phyloP scores from a whole-genome alignment of 2,113 vertebrate genomes.

The Chroicocephalus ridibundus region DNA sequence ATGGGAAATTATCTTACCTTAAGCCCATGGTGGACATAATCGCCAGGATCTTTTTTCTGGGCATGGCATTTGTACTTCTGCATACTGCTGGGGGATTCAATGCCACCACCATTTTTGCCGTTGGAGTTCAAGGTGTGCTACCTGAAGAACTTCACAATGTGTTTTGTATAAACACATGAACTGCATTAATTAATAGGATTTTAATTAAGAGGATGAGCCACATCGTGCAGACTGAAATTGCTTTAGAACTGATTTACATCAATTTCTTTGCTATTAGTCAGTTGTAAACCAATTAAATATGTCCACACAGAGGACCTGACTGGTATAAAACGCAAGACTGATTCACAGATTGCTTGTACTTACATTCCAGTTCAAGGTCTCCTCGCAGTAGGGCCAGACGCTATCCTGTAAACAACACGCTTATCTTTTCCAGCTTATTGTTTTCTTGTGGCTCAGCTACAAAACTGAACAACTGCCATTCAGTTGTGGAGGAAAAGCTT shows the following conservation, averaged over 20 bases:
- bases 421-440: conserved; percentile 4
- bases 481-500: neutral
- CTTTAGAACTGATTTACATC: neutral
- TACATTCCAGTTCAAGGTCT: conserved; percentile 30
- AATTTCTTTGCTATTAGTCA: conserved; percentile 18
- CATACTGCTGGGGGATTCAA: neutral
- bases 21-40: neutral
- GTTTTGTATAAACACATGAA: neutral
- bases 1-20: neutral
- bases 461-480: neutral
- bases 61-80: neutral
- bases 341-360: neutral
- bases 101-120: neutral
- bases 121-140: neutral
- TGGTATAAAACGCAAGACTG: neutral
- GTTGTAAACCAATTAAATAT: neutral
- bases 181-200: neutral
- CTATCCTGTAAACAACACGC: neutral
- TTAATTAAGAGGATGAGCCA: neutral
- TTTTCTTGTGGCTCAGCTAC: neutral
- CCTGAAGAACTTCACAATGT: neutral
- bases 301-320: neutral
- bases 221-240: neutral
- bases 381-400: neutral
- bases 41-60: neutral